A percentile compares a stretch with the other conserved stretches of the same genome.
Evolutionary conservation across 2,797 vertebrate genomes (phyloP).

Genomic region (Allochrocebus solatus): DNA sequence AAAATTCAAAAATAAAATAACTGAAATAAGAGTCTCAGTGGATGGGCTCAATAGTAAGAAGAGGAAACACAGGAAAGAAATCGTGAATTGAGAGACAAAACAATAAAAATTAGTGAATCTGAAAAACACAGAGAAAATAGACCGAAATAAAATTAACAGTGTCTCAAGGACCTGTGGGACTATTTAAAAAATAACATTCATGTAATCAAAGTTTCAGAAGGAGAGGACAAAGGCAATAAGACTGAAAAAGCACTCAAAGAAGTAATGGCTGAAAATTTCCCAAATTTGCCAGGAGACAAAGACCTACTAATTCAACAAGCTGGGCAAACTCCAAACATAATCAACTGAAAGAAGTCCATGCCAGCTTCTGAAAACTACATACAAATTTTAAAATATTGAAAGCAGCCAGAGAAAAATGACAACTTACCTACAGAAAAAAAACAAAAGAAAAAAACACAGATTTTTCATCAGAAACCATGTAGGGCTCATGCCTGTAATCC

Average conservation of each 20-base stretch:
- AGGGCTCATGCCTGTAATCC: neutral
- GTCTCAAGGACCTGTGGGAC: neutral
- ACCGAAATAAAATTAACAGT: neutral
- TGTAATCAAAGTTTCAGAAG: neutral
- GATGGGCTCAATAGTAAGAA: neutral
- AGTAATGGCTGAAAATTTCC: neutral
- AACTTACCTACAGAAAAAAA: neutral
- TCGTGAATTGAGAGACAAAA: neutral
- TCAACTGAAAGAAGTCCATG: neutral
- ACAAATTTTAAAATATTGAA: neutral
- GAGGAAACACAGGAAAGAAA: neutral
- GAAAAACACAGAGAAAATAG: neutral
- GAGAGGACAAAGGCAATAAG: neutral
- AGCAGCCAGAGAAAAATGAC: neutral
- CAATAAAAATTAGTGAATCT: neutral
- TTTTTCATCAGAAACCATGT: neutral
- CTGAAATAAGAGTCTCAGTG: neutral
- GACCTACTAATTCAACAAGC: neutral
- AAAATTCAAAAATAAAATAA: slow-evolving; percentile 8
- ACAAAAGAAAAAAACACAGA: neutral
- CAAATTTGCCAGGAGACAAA: neutral
- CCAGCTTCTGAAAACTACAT: neutral
- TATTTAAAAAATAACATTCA: neutral
- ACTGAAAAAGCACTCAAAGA: neutral
- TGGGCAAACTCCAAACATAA: neutral